phyloP scores from a whole-genome alignment of 2,113 vertebrate species.

The Indri indri region DNA sequence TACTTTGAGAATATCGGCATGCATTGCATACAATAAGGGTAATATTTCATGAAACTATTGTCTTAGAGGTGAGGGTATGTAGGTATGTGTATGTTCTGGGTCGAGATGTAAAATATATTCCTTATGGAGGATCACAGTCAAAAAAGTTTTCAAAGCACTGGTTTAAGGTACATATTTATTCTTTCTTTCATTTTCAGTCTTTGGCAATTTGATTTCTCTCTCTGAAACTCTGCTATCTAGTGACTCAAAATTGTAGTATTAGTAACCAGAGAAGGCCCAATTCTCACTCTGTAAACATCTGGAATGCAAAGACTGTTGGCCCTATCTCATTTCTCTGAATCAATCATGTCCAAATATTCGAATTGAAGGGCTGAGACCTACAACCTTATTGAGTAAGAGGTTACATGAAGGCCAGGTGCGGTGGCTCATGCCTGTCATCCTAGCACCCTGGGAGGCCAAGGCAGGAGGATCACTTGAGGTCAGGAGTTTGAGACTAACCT shows the following conservation, averaged over 20 bases:
- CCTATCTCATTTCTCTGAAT: neutral
- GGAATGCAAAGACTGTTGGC: neutral
- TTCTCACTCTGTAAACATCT: neutral
- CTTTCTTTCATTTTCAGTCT: neutral
- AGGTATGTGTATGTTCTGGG: neutral
- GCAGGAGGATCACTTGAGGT: too few species aligned
- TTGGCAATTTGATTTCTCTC: conserved; percentile 4
- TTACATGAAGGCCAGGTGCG: neutral
- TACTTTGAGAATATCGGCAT: neutral
- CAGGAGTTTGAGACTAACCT: too few species aligned
- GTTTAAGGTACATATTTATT: neutral
- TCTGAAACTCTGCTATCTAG: neutral
- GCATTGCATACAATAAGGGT: neutral
- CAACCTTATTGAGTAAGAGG: neutral
- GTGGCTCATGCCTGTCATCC: too few species aligned
- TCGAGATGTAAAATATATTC: neutral
- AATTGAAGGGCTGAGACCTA: neutral
- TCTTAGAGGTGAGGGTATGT: neutral
- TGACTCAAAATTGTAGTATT: conserved; percentile 7
- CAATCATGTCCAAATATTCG: neutral
- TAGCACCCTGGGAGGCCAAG: too few species aligned
- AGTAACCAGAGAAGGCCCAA: conserved; percentile 8
- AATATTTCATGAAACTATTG: neutral
- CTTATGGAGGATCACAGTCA: neutral
- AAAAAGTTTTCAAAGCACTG: neutral